phyloP scores from a whole-genome alignment of 1,140 invertebrate genomes.

The Hylaeus volcanicus region DNA sequence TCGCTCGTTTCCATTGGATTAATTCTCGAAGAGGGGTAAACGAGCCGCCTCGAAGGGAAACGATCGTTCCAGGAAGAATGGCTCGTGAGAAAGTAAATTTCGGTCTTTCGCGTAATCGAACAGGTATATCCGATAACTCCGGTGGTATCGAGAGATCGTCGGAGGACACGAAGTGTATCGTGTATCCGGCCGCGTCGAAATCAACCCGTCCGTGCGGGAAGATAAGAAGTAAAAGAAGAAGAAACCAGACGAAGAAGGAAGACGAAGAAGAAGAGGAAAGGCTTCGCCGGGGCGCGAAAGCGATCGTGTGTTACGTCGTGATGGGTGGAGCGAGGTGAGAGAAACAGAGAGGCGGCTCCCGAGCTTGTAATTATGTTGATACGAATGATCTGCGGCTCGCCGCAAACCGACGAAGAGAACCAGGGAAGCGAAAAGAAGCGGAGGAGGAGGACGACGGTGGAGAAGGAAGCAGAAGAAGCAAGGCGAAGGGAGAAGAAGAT shows the following conservation, averaged over 20 bases:
- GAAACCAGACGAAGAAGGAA: conserved; percentile 30
- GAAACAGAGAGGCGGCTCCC: conserved; percentile 80
- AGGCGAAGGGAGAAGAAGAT: conserved; percentile 33
- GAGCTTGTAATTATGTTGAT: conserved; percentile 82
- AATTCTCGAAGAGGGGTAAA: background rate
- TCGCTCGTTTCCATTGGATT: no score
- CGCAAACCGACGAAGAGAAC: conserved; percentile 69
- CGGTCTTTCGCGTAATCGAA: conserved; percentile 41
- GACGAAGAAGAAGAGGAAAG: conserved; percentile 26
- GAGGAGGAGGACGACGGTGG: conserved; percentile 21
- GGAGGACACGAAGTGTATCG: conserved; percentile 37
- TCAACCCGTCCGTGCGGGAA: conserved; percentile 11
- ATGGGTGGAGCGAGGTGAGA: conserved; percentile 81
- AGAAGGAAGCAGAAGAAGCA: conserved; percentile 24
- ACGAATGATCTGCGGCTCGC: conserved; percentile 80
- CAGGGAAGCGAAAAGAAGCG: conserved; percentile 24
- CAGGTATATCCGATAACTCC: conserved; percentile 36
- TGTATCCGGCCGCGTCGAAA: conserved; percentile 19
- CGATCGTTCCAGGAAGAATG: background rate
- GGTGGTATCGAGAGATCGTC: conserved; percentile 31
- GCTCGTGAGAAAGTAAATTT: conserved; percentile 19
- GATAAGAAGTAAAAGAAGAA: conserved; percentile 29
- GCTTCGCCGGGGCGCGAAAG: conserved; percentile 67
- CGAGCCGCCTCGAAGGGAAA: background rate
- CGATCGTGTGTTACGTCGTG: conserved; percentile 78